A percentile compares a stretch with the other conserved stretches of the same genome.
Conservation (phyloP, 2,113 vertebrate species). For the Tragelaphus buxtoni region DNA sequence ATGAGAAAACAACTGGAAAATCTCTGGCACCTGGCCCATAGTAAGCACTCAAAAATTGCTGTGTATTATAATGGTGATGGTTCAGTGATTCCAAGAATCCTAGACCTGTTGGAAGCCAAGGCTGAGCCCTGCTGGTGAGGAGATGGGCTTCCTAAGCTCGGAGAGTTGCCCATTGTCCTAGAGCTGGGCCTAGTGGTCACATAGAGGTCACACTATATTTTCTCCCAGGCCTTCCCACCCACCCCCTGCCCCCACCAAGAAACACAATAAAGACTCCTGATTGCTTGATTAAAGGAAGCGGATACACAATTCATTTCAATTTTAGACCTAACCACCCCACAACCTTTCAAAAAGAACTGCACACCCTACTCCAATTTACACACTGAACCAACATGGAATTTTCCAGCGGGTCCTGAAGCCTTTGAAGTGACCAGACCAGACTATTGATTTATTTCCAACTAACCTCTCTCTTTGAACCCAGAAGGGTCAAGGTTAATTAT, state of each 20-base stretch:
- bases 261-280: slow-evolving; percentile 33
- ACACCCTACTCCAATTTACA: slow-evolving; percentile 73
- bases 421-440: slow-evolving; percentile 84
- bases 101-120: neutral
- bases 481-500: slow-evolving; percentile 84
- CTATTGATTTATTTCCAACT: slow-evolving; percentile 84
- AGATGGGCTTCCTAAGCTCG: neutral
- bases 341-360: slow-evolving; percentile 59
- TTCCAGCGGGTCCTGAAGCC: slow-evolving; percentile 72
- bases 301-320: slow-evolving; percentile 65
- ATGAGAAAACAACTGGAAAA: neutral
- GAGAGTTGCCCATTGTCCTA: neutral
- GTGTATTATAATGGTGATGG: neutral
- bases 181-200: neutral
- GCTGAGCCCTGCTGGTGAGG: neutral
- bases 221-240: neutral
- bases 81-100: neutral
- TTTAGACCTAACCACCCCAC: neutral
- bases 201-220: neutral
- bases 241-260: neutral
- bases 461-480: slow-evolving; percentile 84
- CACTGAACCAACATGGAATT: slow-evolving; percentile 80
- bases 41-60: neutral
- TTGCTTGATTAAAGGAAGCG: slow-evolving; percentile 65
- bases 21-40: neutral